Evolutionary conservation across 2,888 invertebrate genomes (phyloP).

Genomic region (Bombyx huttoni): DNA sequence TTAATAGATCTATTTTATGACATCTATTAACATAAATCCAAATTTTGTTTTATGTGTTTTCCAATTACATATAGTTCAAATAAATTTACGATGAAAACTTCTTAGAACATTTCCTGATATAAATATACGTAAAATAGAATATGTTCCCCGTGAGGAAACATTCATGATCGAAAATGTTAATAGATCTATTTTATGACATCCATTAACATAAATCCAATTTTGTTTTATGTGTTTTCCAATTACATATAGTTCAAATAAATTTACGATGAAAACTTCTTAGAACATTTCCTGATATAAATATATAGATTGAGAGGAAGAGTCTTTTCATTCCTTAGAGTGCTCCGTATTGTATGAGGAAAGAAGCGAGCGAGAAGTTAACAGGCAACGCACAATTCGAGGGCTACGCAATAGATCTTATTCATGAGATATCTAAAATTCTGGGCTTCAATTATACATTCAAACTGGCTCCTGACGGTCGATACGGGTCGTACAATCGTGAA

Average conservation of each 20-base stretch:
- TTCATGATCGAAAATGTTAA: constrained; percentile 12
- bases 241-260: constrained; percentile 13
- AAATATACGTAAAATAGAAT: too few relatives aligned
- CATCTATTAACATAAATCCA: not conserved
- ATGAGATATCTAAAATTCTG: constrained; percentile 89
- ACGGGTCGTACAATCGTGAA: constrained; percentile 85
- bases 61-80: constrained; percentile 12
- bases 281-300: not conserved
- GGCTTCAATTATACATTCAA: constrained; percentile 92
- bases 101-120: too few relatives aligned
- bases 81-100: not conserved
- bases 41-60: too few relatives aligned
- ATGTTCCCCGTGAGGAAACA: constrained; percentile 27
- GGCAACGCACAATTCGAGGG: constrained; percentile 96
- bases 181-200: not conserved
- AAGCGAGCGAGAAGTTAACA: constrained; percentile 84
- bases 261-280: too few relatives aligned
- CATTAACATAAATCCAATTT: not conserved
- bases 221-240: too few relatives aligned
- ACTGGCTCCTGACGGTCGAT: constrained; percentile 87
- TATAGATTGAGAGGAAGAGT: constrained; percentile 13
- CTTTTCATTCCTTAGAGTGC: constrained; percentile 78
- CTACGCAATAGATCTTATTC: constrained; percentile 94
- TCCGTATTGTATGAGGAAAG: constrained; percentile 96
- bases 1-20: not conserved